Evolutionary conservation across 2,113 vertebrate species (phyloP).

Genomic region (Pangasianodon hypophthalmus): DNA sequence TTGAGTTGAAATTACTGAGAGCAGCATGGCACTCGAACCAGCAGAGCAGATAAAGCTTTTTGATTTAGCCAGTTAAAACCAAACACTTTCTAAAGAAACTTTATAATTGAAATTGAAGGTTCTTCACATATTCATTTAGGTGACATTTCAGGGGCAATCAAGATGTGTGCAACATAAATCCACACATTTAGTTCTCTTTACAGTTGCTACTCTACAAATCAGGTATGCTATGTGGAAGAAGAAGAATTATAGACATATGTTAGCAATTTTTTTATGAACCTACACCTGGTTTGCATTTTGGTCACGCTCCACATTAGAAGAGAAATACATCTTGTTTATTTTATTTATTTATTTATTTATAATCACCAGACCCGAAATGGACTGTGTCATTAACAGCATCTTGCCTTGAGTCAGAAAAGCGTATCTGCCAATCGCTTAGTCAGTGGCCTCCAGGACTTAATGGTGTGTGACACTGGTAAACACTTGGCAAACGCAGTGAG

Average conservation of each 20-base stretch:
- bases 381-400: slow-evolving; percentile 19
- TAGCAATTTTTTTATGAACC: background rate
- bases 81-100: background rate
- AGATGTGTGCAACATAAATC: background rate
- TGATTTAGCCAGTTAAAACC: background rate
- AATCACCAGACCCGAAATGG: slow-evolving; percentile 6
- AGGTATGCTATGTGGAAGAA: background rate
- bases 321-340: background rate
- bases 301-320: background rate
- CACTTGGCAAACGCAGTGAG: background rate
- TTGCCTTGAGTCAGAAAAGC: slow-evolving; percentile 12
- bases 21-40: background rate
- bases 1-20: background rate
- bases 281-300: background rate
- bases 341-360: background rate
- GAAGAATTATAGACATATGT: background rate
- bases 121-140: background rate
- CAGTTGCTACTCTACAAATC: background rate
- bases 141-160: background rate
- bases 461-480: slow-evolving; percentile 23
- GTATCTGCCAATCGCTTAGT: slow-evolving; percentile 16
- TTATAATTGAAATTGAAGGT: background rate
- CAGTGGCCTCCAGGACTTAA: slow-evolving; percentile 28
- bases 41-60: background rate
- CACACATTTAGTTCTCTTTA: background rate